Conservation (phyloP, 2,888 invertebrate genomes). For the Eristalis pertinax region DNA sequence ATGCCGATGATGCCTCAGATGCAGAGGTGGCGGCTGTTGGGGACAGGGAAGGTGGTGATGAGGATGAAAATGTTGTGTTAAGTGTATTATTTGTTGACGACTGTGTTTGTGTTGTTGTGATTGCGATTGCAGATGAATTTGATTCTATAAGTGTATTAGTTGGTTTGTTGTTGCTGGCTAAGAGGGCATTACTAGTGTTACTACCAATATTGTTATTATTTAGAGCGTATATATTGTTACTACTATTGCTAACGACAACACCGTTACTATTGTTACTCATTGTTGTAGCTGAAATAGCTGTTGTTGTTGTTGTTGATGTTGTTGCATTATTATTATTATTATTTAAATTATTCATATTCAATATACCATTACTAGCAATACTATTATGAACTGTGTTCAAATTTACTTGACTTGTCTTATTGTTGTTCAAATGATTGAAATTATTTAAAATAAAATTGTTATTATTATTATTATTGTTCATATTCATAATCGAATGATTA, state of each 20-base stretch:
- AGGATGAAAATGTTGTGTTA: slow-evolving; percentile 55
- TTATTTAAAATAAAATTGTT: slow-evolving; percentile 68
- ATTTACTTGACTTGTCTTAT: slow-evolving; percentile 72
- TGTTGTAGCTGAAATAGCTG: slow-evolving; percentile 63
- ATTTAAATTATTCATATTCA: slow-evolving; percentile 74
- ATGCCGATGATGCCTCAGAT: slow-evolving; percentile 55
- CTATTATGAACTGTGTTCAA: slow-evolving; percentile 70
- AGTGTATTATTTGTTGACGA: slow-evolving; percentile 66
- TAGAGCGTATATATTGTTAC: slow-evolving; percentile 58
- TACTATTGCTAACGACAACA: slow-evolving; percentile 74
- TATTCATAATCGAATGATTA: slow-evolving; percentile 71
- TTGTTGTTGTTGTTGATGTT: slow-evolving; percentile 64
- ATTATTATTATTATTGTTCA: slow-evolving; percentile 57
- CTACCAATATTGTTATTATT: slow-evolving; percentile 63
- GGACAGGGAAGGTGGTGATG: slow-evolving; percentile 61
- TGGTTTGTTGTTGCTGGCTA: slow-evolving; percentile 79
- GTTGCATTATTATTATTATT: slow-evolving; percentile 48
- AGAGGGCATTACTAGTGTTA: slow-evolving; percentile 76
- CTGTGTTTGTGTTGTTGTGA: slow-evolving; percentile 72
- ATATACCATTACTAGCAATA: slow-evolving; percentile 69
- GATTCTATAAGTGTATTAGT: slow-evolving; percentile 53
- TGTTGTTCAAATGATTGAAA: slow-evolving; percentile 71
- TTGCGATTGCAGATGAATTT: slow-evolving; percentile 77
- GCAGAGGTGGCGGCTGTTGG: slow-evolving; percentile 33
- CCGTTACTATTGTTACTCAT: slow-evolving; percentile 73